Conservation (phyloP, 1,140 invertebrate genomes). For the Drosophila ercepeae region DNA sequence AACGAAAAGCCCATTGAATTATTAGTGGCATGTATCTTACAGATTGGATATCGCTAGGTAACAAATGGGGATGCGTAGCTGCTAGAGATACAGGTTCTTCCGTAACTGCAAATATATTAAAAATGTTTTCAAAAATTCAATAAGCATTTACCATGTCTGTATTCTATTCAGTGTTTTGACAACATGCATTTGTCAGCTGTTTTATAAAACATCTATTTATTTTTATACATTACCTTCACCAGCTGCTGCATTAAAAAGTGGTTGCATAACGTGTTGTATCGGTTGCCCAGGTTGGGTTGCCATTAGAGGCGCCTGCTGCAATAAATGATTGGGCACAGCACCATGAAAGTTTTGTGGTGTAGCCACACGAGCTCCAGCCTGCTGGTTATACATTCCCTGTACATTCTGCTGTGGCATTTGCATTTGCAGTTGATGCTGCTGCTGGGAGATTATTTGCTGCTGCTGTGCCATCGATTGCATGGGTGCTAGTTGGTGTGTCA, state of each 20-base stretch:
- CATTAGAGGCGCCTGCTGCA: conserved; percentile 66
- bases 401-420: conserved; percentile 56
- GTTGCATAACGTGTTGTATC: conserved; percentile 69
- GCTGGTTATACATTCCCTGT: conserved; percentile 59
- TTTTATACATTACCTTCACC: conserved; percentile 66
- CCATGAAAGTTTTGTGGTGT: conserved; percentile 51
- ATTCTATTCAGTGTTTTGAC: too few species aligned
- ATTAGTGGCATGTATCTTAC: conserved; percentile 43
- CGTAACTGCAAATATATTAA: conserved; percentile 49
- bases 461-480: conserved; percentile 54
- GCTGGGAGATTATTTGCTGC: conserved; percentile 59
- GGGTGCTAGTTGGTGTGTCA: conserved; percentile 50
- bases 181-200: too few species aligned
- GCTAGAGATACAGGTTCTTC: conserved; percentile 79
- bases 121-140: too few species aligned
- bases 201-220: too few species aligned
- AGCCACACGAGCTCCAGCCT: conserved; percentile 17
- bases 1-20: not conserved
- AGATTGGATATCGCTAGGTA: conserved; percentile 81
- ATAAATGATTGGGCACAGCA: conserved; percentile 50
- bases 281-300: conserved; percentile 52
- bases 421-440: conserved; percentile 59
- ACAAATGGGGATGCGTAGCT: conserved; percentile 78
- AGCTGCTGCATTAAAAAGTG: conserved; percentile 59
- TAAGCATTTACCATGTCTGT: too few species aligned